Evolutionary conservation across 1,140 invertebrate genomes (phyloP).

Genomic region (Babylonia areolata): DNA sequence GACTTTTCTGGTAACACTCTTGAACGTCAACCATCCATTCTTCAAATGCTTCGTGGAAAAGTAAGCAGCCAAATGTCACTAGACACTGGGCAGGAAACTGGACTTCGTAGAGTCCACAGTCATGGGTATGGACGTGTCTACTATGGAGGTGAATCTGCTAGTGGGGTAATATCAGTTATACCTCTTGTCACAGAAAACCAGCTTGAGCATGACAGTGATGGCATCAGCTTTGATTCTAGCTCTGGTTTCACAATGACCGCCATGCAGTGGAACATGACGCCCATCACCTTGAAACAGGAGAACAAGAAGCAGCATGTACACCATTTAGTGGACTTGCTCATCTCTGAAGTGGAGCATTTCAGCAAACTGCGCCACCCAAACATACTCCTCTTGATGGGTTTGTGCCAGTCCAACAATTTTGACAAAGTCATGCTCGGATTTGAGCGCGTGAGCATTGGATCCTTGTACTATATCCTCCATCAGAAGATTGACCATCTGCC

Average conservation of each 20-base stretch:
- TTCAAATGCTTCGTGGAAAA: conserved; percentile 43
- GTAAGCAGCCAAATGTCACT: conserved; percentile 33
- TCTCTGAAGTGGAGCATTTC: conserved; percentile 72
- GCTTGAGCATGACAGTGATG: conserved; percentile 52
- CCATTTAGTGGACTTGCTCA: conserved; percentile 73
- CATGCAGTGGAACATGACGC: conserved; percentile 67
- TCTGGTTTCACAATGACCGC: conserved; percentile 42
- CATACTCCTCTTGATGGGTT: conserved; percentile 75
- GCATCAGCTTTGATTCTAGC: conserved; percentile 47
- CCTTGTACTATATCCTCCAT: conserved; percentile 73
- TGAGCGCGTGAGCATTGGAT: conserved; percentile 74
- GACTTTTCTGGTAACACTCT: conserved; percentile 34
- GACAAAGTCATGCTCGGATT: conserved; percentile 75
- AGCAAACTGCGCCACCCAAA: conserved; percentile 74
- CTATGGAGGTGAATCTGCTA: conserved; percentile 45
- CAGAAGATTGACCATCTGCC: conserved; percentile 68
- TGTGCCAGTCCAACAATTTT: conserved; percentile 73
- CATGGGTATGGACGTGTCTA: conserved; percentile 64
- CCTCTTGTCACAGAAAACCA: conserved; percentile 59
- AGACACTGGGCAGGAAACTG: neutral
- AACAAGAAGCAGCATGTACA: conserved; percentile 57
- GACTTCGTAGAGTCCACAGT: conserved; percentile 48
- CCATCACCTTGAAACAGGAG: conserved; percentile 74
- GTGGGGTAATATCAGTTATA: conserved; percentile 60
- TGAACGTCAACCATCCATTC: conserved; percentile 49